These are phyloP conservation scores for Porites divaricata DNA, from an alignment of 92 coral and sea anemone species.

Conservation along the genomic window DNA sequence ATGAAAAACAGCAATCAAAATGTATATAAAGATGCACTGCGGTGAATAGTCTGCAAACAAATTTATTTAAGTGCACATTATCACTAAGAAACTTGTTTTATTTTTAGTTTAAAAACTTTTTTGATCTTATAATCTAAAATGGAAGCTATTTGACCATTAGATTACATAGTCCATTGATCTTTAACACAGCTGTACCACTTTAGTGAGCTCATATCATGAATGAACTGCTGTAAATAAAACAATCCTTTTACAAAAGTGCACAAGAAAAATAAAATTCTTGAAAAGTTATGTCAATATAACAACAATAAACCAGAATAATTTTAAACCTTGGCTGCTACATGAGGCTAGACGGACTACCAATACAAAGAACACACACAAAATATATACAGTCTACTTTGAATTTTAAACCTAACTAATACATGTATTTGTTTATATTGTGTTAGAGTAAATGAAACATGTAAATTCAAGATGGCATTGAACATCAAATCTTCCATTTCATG, in stretches of 20 bases:
- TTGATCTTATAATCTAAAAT: not conserved
- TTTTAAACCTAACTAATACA: not conserved
- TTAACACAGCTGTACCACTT: not conserved
- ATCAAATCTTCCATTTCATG: slow-evolving; percentile 22
- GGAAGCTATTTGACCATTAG: not conserved
- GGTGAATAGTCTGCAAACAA: no score
- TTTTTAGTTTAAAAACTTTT: no score
- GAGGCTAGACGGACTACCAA: not conserved
- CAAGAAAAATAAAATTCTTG: slow-evolving; percentile 8
- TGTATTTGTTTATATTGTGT: not conserved
- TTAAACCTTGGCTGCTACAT: not conserved
- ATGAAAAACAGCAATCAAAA: no score
- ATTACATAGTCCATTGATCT: not conserved
- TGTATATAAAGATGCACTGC: no score
- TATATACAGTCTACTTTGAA: not conserved
- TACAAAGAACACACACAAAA: not conserved
- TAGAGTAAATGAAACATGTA: not conserved
- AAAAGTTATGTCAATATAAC: slow-evolving; percentile 2
- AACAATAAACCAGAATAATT: not conserved
- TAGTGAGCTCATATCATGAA: not conserved
- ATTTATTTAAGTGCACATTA: no score
- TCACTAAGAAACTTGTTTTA: no score
- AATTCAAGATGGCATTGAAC: not conserved
- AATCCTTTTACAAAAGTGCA: not conserved
- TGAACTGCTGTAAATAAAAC: not conserved